A percentile compares a stretch with the other conserved stretches of the same genome.
phyloP scores from a whole-genome alignment of 1,140 invertebrate genomes.

The Papilio xuthus region DNA sequence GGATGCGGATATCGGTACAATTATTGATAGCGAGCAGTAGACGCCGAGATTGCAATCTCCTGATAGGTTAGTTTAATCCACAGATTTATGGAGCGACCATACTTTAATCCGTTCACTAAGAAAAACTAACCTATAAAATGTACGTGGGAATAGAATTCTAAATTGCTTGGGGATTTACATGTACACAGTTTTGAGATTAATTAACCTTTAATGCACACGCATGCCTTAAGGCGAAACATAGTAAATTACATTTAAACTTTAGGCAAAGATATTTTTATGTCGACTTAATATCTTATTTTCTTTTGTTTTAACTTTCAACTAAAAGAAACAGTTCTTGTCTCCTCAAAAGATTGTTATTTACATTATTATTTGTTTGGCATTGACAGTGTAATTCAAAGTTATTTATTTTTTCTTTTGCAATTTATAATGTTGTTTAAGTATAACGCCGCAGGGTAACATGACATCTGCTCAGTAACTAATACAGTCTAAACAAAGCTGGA shows the following conservation, averaged over 20 bases:
- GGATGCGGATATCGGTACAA: slow-evolving; percentile 69
- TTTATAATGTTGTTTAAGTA: slow-evolving; percentile 7
- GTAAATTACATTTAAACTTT: neutral
- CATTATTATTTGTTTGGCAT: neutral
- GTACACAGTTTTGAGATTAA: slow-evolving; percentile 8
- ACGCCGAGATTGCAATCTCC: slow-evolving; percentile 69
- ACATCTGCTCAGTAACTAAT: slow-evolving; percentile 32
- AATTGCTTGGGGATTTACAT: slow-evolving; percentile 21
- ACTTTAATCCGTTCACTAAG: slow-evolving; percentile 50
- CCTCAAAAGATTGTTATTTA: neutral
- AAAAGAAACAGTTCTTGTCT: neutral
- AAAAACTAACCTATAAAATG: slow-evolving; percentile 41
- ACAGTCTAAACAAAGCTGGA: slow-evolving; percentile 28
- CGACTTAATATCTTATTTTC: neutral
- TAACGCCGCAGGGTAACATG: slow-evolving; percentile 13
- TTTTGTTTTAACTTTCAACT: neutral
- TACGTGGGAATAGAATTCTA: slow-evolving; percentile 22
- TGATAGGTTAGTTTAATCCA: slow-evolving; percentile 72
- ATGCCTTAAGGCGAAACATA: neutral
- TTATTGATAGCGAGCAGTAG: slow-evolving; percentile 63
- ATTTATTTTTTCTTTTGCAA: neutral
- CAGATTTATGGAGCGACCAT: slow-evolving; percentile 65
- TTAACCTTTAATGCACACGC: neutral
- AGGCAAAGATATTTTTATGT: neutral
- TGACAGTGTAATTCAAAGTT: too few species aligned